Evolutionary conservation across 2,113 vertebrate genomes (phyloP), one percentile per base, ranked within the genome.

Genomic region (Xiphophorus hellerii): DNA sequence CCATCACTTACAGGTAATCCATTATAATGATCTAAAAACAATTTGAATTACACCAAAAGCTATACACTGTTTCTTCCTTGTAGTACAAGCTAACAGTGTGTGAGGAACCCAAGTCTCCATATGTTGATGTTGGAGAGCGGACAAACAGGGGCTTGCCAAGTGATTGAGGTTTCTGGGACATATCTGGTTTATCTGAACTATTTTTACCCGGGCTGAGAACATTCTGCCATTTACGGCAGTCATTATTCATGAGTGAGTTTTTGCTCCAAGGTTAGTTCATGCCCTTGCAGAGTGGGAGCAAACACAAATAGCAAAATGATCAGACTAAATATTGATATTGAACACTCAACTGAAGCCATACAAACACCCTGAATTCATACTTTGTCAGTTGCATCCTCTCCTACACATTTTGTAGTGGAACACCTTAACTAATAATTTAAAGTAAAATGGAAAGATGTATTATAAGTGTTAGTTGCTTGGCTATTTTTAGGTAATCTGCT

Each of bases 141-240:
- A 85, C 83, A 78, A 79, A 76, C 78, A 54, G 60, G 31, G 54
- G 64, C 75, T 73, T 72, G 79, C 77, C 80, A 83, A 85, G 75
- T 84, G 85, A 92, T 89, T 92, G 83, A 91, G 90, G 91, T 92
- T 92, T 92, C 87, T 90, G 81, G 91, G 89, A 86, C 88, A 85
- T 86, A 79, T 87, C 88, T 81, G 71, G 81, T 91, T 88, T 85
- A 81, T 86, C 71, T 80, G 85, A 64, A 76, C 81, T 92, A 92
- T 89, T 91, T 89, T 91, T 88, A 85, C 60, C 48, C 70, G 39
- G 71, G 80, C 83, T 71, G 73, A 84, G 86, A 82, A 89, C 83
- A 82, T 79, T 83, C 70, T 74, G 76, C 86, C 80, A 89, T 90
- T 86, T 87, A 86, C 84, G 87, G 89, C 66, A 69, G 33, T 71